Percentiles rank a stretch among this genome's conserved stretches.
These are phyloP conservation scores for Scomberomorus guttatus DNA, from an alignment of 2,797 vertebrate genomes.

Conservation along the genomic window DNA sequence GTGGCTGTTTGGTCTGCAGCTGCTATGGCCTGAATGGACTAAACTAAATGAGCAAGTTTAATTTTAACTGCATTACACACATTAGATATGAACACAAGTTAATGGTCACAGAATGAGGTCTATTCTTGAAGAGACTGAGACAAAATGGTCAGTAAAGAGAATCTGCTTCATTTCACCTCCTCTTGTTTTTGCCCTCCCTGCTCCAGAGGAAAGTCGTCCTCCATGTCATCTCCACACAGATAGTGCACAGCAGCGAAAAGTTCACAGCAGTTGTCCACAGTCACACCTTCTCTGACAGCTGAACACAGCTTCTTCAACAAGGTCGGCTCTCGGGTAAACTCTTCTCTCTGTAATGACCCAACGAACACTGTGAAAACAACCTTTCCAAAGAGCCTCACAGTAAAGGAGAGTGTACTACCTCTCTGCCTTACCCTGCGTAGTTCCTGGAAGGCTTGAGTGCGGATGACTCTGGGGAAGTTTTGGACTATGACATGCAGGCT, in stretches of 20 bases:
- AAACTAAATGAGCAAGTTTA: background rate
- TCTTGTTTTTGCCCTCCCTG: slow-evolving; percentile 46
- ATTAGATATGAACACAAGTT: background rate
- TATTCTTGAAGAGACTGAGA: background rate
- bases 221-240: slow-evolving; percentile 75
- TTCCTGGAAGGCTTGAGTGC: slow-evolving; percentile 88
- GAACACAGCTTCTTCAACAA: slow-evolving; percentile 91
- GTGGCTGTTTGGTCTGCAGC: background rate
- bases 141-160: slow-evolving; percentile 1
- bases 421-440: slow-evolving; percentile 87
- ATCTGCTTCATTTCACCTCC: slow-evolving; percentile 70
- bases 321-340: slow-evolving; percentile 88
- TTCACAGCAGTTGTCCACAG: slow-evolving; percentile 92
- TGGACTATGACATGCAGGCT: slow-evolving; percentile 88
- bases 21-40: background rate
- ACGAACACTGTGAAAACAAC: slow-evolving; percentile 14
- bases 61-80: background rate
- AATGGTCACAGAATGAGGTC: background rate
- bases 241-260: slow-evolving; percentile 89
- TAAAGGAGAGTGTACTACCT: background rate
- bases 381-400: background rate
- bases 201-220: slow-evolving; percentile 42
- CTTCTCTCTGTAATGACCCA: slow-evolving; percentile 78
- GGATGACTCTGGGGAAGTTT: slow-evolving; percentile 86
- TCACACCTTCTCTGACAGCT: slow-evolving; percentile 89